These are phyloP conservation scores for Spinibarbus caldwelli DNA, from an alignment of 2,797 vertebrate genomes.

Conservation along the genomic window DNA sequence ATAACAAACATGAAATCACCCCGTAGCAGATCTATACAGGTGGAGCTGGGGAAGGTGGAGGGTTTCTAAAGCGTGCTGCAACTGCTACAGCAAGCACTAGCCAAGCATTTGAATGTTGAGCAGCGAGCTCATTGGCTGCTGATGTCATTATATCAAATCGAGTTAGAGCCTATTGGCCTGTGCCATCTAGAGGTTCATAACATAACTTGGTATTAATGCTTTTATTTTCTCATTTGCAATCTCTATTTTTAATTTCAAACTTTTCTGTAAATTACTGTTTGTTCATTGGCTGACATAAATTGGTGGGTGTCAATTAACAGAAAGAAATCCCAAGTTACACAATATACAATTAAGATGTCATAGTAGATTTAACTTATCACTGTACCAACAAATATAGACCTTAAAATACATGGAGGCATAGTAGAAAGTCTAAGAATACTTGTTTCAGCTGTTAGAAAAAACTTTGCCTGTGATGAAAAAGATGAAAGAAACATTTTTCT, in stretches of 20 bases:
- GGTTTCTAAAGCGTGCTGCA: too few species aligned
- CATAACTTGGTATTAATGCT: too few species aligned
- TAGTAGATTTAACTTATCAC: background rate
- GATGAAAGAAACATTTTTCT: background rate
- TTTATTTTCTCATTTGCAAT: background rate
- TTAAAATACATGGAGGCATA: background rate
- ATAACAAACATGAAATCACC: too few species aligned
- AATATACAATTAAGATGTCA: background rate
- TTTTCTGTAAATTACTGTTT: background rate
- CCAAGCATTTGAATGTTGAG: too few species aligned
- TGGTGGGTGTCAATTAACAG: background rate
- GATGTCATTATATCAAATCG: too few species aligned
- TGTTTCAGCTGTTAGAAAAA: background rate
- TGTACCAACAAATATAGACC: background rate
- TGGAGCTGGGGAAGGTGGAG: too few species aligned
- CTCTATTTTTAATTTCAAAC: background rate
- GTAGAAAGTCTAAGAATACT: background rate
- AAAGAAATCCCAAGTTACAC: background rate
- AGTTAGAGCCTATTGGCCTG: too few species aligned
- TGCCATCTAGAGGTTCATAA: too few species aligned
- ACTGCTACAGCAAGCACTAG: too few species aligned
- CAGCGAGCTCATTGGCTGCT: too few species aligned
- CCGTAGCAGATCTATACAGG: too few species aligned
- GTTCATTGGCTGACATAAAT: background rate
- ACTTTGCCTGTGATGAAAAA: background rate